Base-by-base conservation (phyloP, 2,113 vertebrate species). In the Engraulis encrasicolus region DNA sequence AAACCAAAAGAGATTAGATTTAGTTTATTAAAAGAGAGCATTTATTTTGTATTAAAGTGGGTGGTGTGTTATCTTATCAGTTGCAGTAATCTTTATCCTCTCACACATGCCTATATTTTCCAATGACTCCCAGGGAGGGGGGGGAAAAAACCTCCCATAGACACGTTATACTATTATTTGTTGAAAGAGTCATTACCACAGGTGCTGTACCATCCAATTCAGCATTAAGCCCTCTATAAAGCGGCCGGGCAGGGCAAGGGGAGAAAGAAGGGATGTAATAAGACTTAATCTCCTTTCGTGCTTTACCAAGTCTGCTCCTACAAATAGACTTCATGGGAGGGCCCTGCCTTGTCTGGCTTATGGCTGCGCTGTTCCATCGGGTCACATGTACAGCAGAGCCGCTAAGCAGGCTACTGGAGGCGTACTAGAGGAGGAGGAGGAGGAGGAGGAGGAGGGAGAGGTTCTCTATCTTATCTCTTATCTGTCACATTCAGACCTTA, bases 201-300 rank as follows among this genome's bases (percentile, higher is more conserved):
- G 58, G 58, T 66, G 15, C 23, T 27, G n/a, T 66, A 66, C 78
- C 58, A 17, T 9, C 77, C 74, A 40, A 40, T 85, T 84, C 81
- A 82, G 84, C 54, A 61, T 52, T 77, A 34, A 48, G 79, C 34
- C 4, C 36, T 83, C 81, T 54, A 45, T 36, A 31, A 37, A 61
- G 85, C 27, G 49, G n/a, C 27, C 40, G 79, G n/a, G 85, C 81
- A 86, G 87, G 86, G 85, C n/a, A n/a, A 87, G 83, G 74, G n/a
- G 31, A 12, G 23, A 84, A 87, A 84, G 66, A n/a, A n/a, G 58
- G 58, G 23, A 66, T 66, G 58, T n/a, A 66, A 66, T 66, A 66
- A 61, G 38, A 82, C 83, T 79, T 93, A 93, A 93, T 92, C 92
- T 91, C 82, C 89, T 93, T 91, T 92, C 85, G 80, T 78, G 88